Base-by-base conservation (phyloP, 2,797 vertebrate genomes). In the Danio kyathit region DNA sequence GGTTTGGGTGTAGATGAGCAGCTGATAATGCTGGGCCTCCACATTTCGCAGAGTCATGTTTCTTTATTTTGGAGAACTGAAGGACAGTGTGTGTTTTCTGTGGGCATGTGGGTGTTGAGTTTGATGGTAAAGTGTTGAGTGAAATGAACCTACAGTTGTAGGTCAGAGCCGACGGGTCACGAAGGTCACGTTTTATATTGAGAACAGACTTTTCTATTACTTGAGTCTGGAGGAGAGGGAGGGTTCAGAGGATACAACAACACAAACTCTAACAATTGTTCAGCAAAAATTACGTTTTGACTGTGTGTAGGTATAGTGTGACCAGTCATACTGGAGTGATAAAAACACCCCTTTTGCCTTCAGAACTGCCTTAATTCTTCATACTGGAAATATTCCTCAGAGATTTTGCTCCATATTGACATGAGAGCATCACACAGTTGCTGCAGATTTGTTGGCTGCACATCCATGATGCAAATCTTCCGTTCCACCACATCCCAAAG, bases 21-120 rank as follows among this genome's bases (percentile, higher is more conserved):
- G 74, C 16, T 71, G 29, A 71, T 54, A 41, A 71, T 13, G 49
- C 29, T 40, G 29, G 65, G 8, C 40, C 38, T 71, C 38, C 29
- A 41, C 5, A 71, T 71, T 41, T 71, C 38, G 7, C 46, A 17
- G 38, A 8, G 61, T 43, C n/a, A 11, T 29, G 49, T 66, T 64
- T 76, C 48, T 65, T 66, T 66, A 66, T 67, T 59, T 77, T 67
- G 41, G 43, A 67, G 52, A n/a, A n/a, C n/a, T n/a, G 21, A 76
- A 5, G 19, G 51, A 2, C 14, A 9, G 21, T 49, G 21, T 29
- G 11, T 54, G 43, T 14, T 40, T 54, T 59, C 56, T 76, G 5
- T 7, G 56, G 46, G 66, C 19, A 29, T 82, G 73, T 52, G 54
- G 48, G 40, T 7, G 73, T 67, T 51, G 17, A 43, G 43, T 51